A percentile compares a stretch with the other conserved stretches of the same genome.
phyloP scores from a whole-genome alignment of 2,888 invertebrate species.

The Dugesia japonica region DNA sequence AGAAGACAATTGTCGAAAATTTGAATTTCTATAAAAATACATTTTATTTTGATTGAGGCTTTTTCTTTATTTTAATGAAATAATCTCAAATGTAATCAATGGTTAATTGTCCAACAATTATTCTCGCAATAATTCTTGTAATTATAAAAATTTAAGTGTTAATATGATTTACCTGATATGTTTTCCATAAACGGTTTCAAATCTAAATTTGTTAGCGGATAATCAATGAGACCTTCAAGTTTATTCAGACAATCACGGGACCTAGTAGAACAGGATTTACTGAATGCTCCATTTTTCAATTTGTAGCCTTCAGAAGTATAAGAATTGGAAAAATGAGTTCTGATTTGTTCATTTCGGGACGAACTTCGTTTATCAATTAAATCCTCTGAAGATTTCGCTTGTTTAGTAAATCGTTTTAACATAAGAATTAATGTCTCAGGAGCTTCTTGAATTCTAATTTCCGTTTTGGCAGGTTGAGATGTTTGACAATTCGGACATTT shows the following conservation, averaged over 20 bases:
- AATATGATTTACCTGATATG: neutral
- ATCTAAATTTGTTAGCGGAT: neutral
- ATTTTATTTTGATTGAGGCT: too few relatives aligned
- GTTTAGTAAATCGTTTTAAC: neutral
- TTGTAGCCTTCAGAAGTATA: neutral
- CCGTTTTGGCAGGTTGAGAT: neutral
- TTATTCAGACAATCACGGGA: neutral
- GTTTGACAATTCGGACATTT: conserved; percentile 8
- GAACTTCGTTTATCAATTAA: neutral
- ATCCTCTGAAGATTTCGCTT: neutral
- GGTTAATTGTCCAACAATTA: too few relatives aligned
- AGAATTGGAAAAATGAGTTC: neutral
- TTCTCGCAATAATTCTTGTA: too few relatives aligned
- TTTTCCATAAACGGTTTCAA: neutral
- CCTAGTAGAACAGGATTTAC: neutral
- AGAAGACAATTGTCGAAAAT: too few relatives aligned
- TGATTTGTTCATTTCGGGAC: neutral
- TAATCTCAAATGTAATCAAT: too few relatives aligned
- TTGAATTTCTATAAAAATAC: too few relatives aligned
- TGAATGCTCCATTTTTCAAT: neutral
- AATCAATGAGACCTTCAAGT: neutral
- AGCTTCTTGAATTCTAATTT: neutral
- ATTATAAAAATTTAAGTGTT: too few relatives aligned
- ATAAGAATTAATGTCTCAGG: neutral
- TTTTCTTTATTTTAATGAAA: too few relatives aligned